phyloP scores from a whole-genome alignment of 2,797 vertebrate genomes.

The Clarias laeviceps region DNA sequence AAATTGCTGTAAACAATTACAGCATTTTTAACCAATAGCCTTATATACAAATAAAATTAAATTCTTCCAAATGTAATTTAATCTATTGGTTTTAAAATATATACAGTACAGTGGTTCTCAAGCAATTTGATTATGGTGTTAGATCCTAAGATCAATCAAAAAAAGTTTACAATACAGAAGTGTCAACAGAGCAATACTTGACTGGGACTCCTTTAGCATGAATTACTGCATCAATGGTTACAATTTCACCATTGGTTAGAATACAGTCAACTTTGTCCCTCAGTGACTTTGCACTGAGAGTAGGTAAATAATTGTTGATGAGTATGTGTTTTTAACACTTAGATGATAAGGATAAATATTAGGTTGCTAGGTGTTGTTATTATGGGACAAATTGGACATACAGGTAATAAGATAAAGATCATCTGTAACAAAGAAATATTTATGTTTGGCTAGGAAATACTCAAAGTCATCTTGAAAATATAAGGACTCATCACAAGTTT shows the following conservation, averaged over 20 bases:
- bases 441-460: background rate
- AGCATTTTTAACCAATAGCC: background rate
- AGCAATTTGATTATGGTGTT: too few relatives aligned
- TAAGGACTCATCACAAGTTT: background rate
- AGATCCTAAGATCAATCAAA: too few relatives aligned
- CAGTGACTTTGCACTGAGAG: background rate
- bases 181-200: too few relatives aligned
- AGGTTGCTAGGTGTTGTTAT: slow-evolving; percentile 3
- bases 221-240: too few relatives aligned
- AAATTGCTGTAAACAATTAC: background rate
- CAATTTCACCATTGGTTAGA: background rate
- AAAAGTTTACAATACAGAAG: too few relatives aligned
- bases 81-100: background rate
- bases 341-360: slow-evolving; percentile 15
- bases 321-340: too few relatives aligned
- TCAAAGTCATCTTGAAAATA: background rate
- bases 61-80: background rate
- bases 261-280: background rate
- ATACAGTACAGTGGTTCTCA: too few relatives aligned
- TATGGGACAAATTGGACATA: background rate
- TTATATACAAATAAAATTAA: background rate
- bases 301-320: background rate
- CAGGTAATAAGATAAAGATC: background rate
- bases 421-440: background rate
- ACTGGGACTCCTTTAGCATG: too few relatives aligned